Evolutionary conservation across 2,113 vertebrate genomes (phyloP).

Genomic region (Promerops cafer): DNA sequence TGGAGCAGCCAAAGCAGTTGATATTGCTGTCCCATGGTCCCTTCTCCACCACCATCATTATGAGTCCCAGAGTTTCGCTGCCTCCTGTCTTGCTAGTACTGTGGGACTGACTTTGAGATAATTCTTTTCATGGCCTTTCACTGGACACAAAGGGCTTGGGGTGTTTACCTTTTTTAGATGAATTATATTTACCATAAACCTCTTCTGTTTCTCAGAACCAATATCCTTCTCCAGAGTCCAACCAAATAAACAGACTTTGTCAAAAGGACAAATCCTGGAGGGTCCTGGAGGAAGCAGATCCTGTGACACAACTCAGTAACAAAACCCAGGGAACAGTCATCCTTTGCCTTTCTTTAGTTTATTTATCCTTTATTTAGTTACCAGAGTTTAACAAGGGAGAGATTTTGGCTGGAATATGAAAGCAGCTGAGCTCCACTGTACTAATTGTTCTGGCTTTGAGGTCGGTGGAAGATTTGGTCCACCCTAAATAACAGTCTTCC

Average conservation of each 20-base stretch:
- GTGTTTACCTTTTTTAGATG: not conserved
- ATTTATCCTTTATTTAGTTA: constrained; percentile 55
- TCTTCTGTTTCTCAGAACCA: not conserved
- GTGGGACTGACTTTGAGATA: not conserved
- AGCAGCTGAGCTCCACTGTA: not conserved
- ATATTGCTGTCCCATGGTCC: not conserved
- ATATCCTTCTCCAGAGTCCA: not conserved
- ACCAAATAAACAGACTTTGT: not conserved
- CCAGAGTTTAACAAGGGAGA: constrained; percentile 7
- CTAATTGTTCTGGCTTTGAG: constrained; percentile 43
- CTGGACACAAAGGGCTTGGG: not conserved
- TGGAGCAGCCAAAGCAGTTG: not conserved
- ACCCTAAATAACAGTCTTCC: constrained; percentile 22
- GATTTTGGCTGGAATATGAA: constrained; percentile 51
- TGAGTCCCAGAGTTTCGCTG: not conserved
- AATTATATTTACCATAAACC: not conserved
- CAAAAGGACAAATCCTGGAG: not conserved
- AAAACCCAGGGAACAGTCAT: not conserved
- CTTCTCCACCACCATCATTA: accelerated
- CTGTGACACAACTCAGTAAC: not conserved
- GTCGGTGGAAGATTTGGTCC: constrained; percentile 1
- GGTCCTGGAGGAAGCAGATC: not conserved
- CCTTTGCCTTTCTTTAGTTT: constrained; percentile 24
- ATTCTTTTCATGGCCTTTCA: not conserved
- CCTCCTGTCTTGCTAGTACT: not conserved